Percentiles rank a stretch among this genome's conserved stretches.
These are phyloP conservation scores for Drosophila borborema DNA, from an alignment of 2,888 invertebrate genomes.

Conservation along the genomic window DNA sequence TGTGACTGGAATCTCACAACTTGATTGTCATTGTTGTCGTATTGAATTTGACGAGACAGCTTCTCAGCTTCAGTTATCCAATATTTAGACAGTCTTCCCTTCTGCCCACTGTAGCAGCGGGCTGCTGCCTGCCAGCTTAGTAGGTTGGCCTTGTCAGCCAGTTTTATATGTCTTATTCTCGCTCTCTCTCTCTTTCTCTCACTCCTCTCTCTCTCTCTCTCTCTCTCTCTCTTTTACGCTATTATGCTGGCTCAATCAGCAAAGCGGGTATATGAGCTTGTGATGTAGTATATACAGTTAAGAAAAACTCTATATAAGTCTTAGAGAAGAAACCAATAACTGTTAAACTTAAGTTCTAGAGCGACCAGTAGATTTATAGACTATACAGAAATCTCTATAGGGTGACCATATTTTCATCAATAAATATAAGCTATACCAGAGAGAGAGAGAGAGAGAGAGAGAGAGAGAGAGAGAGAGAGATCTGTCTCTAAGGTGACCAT, in stretches of 20 bases:
- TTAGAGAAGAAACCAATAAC: too few relatives aligned
- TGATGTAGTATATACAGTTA: too few relatives aligned
- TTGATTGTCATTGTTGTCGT: conserved; percentile 78
- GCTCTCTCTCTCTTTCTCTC: neutral
- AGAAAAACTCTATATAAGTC: too few relatives aligned
- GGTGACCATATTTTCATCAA: too few relatives aligned
- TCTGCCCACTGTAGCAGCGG: neutral
- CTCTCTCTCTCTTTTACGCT: neutral
- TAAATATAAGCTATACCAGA: too few relatives aligned
- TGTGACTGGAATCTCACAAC: conserved; percentile 65
- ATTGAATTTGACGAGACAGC: conserved; percentile 71
- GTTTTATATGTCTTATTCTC: conserved; percentile 17
- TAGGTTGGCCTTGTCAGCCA: conserved; percentile 26
- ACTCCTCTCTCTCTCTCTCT: neutral
- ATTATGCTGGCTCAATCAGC: neutral
- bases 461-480: too few relatives aligned
- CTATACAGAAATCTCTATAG: too few relatives aligned
- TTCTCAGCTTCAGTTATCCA: conserved; percentile 21
- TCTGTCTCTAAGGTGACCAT: neutral
- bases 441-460: too few relatives aligned
- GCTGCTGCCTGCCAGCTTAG: neutral
- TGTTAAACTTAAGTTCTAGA: too few relatives aligned
- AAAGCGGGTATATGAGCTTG: neutral
- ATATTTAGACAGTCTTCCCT: conserved; percentile 16
- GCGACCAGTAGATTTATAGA: too few relatives aligned